Conservation (phyloP, 1,140 invertebrate species). For the Rhagoletis pomonella region DNA sequence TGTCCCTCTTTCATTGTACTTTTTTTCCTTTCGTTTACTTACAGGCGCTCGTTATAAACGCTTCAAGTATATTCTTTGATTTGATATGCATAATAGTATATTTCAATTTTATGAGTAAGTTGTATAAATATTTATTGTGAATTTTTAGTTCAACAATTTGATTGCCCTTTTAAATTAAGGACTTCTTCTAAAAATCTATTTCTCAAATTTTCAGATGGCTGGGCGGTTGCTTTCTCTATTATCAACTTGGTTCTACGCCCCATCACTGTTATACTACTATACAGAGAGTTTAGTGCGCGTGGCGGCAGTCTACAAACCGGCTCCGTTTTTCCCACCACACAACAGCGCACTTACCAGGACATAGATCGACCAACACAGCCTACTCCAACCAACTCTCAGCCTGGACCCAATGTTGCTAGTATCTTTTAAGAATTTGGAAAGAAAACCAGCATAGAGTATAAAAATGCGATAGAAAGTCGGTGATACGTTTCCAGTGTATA, state of each 20-base stretch:
- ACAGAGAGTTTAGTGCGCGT: constrained; percentile 69
- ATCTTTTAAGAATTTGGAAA: constrained; percentile 64
- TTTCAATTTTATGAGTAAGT: constrained; percentile 71
- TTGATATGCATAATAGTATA: constrained; percentile 68
- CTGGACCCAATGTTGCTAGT: constrained; percentile 70
- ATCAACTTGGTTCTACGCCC: constrained; percentile 70
- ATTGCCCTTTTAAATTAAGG: not conserved
- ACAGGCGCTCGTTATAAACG: constrained; percentile 72
- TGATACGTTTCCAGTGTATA: no score
- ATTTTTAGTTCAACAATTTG: not conserved
- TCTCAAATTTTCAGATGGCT: constrained; percentile 63
- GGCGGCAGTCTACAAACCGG: constrained; percentile 68
- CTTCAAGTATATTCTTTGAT: constrained; percentile 72
- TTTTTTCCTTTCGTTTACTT: constrained; percentile 58
- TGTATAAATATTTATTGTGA: constrained; percentile 20
- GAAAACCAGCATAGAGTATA: no score
- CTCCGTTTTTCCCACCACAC: constrained; percentile 69
- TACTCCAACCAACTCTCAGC: constrained; percentile 68
- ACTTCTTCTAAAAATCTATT: not conserved
- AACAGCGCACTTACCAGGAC: constrained; percentile 72
- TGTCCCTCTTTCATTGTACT: not conserved
- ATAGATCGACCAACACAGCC: constrained; percentile 71
- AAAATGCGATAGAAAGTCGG: no score
- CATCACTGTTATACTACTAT: constrained; percentile 68
- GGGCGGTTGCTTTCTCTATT: constrained; percentile 69